Percentiles rank a stretch among this genome's conserved stretches.
Evolutionary conservation across 1,140 invertebrate genomes (phyloP).

Genomic region (silkworm (Bombyx mori)): DNA sequence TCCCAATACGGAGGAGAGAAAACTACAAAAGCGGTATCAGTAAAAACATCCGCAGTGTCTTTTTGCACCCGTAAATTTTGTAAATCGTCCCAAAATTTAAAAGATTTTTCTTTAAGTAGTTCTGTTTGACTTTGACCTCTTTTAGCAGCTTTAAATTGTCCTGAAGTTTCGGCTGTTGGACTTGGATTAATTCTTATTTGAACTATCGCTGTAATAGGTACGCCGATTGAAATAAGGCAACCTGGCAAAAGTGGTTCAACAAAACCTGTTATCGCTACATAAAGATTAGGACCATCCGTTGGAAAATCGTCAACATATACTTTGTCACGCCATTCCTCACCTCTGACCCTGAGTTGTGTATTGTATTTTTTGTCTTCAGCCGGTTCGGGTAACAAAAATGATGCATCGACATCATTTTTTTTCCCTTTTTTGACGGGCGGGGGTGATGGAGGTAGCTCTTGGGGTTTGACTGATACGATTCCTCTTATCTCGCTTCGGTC

Average conservation of each 20-base stretch:
- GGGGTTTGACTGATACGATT: constrained; percentile 24
- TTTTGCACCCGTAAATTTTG: constrained; percentile 41
- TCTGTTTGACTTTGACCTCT: constrained; percentile 48
- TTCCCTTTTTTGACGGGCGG: constrained; percentile 26
- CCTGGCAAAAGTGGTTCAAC: constrained; percentile 54
- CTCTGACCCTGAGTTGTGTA: constrained; percentile 61
- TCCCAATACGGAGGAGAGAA: constrained; percentile 55
- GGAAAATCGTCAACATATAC: constrained; percentile 70
- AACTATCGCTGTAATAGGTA: constrained; percentile 65
- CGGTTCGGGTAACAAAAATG: constrained; percentile 16
- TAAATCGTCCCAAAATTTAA: constrained; percentile 53
- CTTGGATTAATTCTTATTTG: constrained; percentile 41
- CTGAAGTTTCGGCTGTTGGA: constrained; percentile 21
- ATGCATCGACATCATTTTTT: constrained; percentile 19
- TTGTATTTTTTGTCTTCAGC: constrained; percentile 60
- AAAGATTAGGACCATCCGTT: constrained; percentile 67
- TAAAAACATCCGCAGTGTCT: constrained; percentile 34
- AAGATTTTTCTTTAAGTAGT: constrained; percentile 34
- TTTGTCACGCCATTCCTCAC: constrained; percentile 72
- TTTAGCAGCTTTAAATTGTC: constrained; percentile 26
- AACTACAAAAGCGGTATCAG: constrained; percentile 60
- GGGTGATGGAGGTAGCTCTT: constrained; percentile 15
- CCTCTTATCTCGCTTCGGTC: constrained; percentile 40
- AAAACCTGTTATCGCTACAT: constrained; percentile 71
- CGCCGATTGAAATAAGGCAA: constrained; percentile 58